Evolutionary conservation across 2,797 vertebrate genomes (phyloP), one percentile per base, ranked within the genome.

Genomic region (Thripadectes ignobilis): DNA sequence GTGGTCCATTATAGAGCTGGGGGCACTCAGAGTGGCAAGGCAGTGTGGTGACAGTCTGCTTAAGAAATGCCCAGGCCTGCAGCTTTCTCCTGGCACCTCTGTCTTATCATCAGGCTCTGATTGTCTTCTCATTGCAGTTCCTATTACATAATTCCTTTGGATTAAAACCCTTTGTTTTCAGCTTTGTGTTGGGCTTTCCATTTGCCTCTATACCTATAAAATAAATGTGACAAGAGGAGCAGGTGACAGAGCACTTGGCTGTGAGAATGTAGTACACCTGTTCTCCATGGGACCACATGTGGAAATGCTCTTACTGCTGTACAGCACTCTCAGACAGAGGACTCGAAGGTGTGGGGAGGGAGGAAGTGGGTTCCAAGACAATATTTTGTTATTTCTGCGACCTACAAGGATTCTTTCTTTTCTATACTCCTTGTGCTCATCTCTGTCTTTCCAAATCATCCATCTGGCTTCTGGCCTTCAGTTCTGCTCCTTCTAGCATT

Each of bases 301-400:
- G 39, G 65, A 77, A 91, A 58, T 46, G 38, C 26, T 79, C 39
- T 46, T 34, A 41, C 26, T 3, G 1, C 54, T 76, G 22, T 13
- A 23, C 0, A 0, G 34, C 43, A 34, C 45, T 81, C n/a, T 46
- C 36, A 39, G 54, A 5, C 0, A 2, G 55, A 76, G 20, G 19
- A 34, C n/a, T 83, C 29, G 14, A 39, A 27, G 67, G 30, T 16
- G 22, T 32, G 7, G 18, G 27, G 12, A 82, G 34, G 24, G 48
- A 80, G 26, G 30, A 78, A 45, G 27, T 23, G 22, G 36, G 15
- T 73, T 61, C 23, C 32, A 73, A 36, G 9, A 76, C 15, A 88
- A 12, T 43, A 22, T 69, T 83, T 39, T 52, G 10, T 58, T 62
- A 72, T 48, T 80, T 77, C 52, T 80, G 43, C 71, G 58, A 68